phyloP scores from a whole-genome alignment of 2,797 vertebrate genomes.

The Diglossa cyanea region DNA sequence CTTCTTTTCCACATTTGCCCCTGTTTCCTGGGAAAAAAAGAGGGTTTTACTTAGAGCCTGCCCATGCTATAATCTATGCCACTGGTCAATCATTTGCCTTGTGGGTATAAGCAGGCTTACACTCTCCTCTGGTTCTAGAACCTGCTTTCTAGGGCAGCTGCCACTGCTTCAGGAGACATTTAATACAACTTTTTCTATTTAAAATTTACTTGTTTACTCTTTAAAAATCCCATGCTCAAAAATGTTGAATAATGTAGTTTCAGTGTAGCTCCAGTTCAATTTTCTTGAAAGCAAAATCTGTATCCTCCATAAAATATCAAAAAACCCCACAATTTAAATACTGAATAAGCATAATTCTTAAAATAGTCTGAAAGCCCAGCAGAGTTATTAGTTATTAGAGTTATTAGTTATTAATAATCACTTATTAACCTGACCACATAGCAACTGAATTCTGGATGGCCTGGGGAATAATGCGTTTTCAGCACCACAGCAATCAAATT shows the following conservation, averaged over 20 bases:
- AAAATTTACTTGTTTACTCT: not conserved
- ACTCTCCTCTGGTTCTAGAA: not conserved
- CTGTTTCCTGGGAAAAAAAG: not conserved
- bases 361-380: not conserved
- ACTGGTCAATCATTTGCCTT: not conserved
- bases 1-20: not conserved
- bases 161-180: not conserved
- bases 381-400: not conserved
- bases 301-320: not conserved
- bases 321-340: rapidly evolving
- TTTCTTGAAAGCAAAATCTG: not conserved
- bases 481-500: not conserved
- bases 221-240: not conserved
- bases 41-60: not conserved
- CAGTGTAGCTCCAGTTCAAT: not conserved
- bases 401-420: not conserved
- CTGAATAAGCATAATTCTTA: not conserved
- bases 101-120: not conserved
- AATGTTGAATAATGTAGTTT: not conserved
- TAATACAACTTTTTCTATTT: not conserved
- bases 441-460: not conserved
- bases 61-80: not conserved
- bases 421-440: not conserved
- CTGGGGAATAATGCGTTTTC: not conserved
- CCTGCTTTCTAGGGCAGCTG: not conserved